Percentiles rank a stretch among this genome's conserved stretches.
These are phyloP conservation scores for Apotomis capreana DNA, from an alignment of 2,888 invertebrate species.

Conservation along the genomic window DNA sequence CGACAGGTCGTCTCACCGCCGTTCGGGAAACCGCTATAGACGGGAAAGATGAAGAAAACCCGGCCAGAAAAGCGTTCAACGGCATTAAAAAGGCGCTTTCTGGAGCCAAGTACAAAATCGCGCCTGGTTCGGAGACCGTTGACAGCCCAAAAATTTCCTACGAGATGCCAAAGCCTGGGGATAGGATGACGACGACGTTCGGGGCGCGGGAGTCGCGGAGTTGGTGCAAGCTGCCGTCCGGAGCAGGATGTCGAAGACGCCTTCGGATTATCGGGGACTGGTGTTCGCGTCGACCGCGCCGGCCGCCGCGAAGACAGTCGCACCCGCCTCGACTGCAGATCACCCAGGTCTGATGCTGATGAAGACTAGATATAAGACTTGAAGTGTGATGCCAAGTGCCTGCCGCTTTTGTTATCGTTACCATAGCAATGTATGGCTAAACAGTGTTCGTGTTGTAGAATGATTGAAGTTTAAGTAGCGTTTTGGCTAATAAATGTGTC, in stretches of 20 bases:
- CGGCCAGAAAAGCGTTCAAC: slow-evolving; percentile 63
- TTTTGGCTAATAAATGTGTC: slow-evolving; percentile 79
- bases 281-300: slow-evolving; percentile 64
- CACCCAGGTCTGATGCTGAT: slow-evolving; percentile 75
- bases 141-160: slow-evolving; percentile 78
- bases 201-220: slow-evolving; percentile 65
- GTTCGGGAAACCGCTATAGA: slow-evolving; percentile 67
- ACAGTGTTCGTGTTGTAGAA: slow-evolving; percentile 62
- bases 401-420: slow-evolving; percentile 43
- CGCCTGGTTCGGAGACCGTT: slow-evolving; percentile 64
- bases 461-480: slow-evolving; percentile 71
- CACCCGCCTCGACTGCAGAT: slow-evolving; percentile 72
- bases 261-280: slow-evolving; percentile 64
- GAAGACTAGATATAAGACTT: slow-evolving; percentile 41
- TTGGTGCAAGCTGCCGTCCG: slow-evolving; percentile 68
- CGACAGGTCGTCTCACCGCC: slow-evolving; percentile 64
- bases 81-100: slow-evolving; percentile 71
- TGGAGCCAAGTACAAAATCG: slow-evolving; percentile 71
- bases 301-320: slow-evolving; percentile 64
- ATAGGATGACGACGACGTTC: slow-evolving; percentile 75
- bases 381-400: slow-evolving; percentile 42
- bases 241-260: slow-evolving; percentile 60
- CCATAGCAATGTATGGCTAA: slow-evolving; percentile 47
- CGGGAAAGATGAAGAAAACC: slow-evolving; percentile 62
- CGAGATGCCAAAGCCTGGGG: slow-evolving; percentile 73